Base-by-base conservation (phyloP, 2,113 vertebrate species). In the Psettodes erumei region DNA sequence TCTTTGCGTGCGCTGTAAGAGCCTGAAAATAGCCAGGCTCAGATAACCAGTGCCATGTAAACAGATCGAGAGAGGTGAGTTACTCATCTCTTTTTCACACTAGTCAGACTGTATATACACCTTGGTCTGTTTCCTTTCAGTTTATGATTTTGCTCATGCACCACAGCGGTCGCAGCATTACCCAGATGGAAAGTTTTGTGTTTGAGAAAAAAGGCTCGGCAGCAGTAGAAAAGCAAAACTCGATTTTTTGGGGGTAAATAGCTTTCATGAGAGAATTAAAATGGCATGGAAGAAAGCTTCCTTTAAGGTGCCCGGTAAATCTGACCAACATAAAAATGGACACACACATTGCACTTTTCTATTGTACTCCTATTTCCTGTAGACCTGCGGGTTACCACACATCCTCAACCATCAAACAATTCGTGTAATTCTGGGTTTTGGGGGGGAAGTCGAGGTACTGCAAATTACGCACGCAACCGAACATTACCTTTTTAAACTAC, bases 11-110 rank as follows among this genome's bases (percentile, higher is more conserved):
- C 4, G 2, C 23, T 35, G 4, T 0, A 53, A 47, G 0, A 53
- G 28, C 13, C 25, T 53, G 37, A 58, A 48, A 55, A 58, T n/a
- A 16, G 15, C 38, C 43, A 13, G 6, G 30, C 21, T 51, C 32
- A 32, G 37, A 47, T 48, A 18, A 25, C 4, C 35, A 37, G 19
- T 27, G 45, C 67, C 58, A 28, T 32, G 23, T 48, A 30, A 69
- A 18, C 48, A n/a, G 6, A 15, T 13, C 2, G 38, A 56, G 37
- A 38, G 15, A 58, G 30, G 11, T 2, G 35, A 42, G 70, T 21
- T 69, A 61, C 54, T 68, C 63, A 51, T 63, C 59, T 54, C 10
- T 56, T 60, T 61, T 42, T 48, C 18, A 64, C 54, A 69, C 23
- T 18, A 45, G 47, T 50, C 54, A 28, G 3, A 72, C 16, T 25